phyloP scores from a whole-genome alignment of 2,113 vertebrate species.

The Isurus oxyrinchus region DNA sequence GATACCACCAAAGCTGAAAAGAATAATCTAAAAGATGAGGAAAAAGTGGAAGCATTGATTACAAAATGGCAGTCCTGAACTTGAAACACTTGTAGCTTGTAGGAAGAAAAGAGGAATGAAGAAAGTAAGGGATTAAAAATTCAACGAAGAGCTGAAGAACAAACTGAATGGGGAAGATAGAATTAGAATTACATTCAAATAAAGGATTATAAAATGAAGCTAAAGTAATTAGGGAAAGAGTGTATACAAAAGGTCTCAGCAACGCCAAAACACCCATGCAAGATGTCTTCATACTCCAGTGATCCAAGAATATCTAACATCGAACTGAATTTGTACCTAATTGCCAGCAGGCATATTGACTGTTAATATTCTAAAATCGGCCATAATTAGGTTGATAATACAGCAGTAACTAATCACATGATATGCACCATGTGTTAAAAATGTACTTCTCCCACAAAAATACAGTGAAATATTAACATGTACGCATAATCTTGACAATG shows the following conservation, averaged over 20 bases:
- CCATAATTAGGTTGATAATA: conserved; percentile 6
- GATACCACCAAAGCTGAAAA: background rate
- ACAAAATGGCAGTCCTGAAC: background rate
- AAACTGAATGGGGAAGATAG: background rate
- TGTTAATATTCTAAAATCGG: background rate
- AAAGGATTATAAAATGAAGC: background rate
- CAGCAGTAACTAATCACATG: background rate
- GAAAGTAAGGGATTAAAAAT: background rate
- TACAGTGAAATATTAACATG: background rate
- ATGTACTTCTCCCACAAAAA: background rate
- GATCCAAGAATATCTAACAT: background rate
- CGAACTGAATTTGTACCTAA: background rate
- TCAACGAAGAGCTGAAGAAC: background rate
- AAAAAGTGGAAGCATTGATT: background rate
- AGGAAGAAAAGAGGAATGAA: background rate
- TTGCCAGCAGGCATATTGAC: background rate
- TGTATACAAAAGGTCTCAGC: background rate
- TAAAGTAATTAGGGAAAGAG: background rate
- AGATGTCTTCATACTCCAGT: background rate
- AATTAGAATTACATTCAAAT: background rate
- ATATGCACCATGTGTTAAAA: background rate
- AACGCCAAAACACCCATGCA: background rate
- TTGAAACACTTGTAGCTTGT: background rate
- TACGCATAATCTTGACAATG: background rate
- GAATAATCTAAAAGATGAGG: background rate